Evolutionary conservation across 53 echinoderm and acorn worm genomes (phyloP).

Genomic region (Stichopus horrens): DNA sequence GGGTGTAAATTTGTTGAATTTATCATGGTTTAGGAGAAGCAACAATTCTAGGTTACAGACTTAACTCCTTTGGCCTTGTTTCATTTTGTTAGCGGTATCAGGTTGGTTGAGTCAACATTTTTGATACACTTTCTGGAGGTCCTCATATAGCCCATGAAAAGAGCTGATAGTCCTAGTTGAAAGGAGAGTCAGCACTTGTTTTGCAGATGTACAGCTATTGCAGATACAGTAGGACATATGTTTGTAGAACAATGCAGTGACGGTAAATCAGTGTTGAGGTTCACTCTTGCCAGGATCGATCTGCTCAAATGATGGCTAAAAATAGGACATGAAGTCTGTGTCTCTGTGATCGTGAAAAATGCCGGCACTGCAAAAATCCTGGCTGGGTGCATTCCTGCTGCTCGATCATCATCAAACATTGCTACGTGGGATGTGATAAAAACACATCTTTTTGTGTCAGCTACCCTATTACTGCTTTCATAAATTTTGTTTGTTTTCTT

Average conservation of each 20-base stretch:
- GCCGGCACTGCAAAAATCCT: too few relatives aligned
- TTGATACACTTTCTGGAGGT: conserved; percentile 20
- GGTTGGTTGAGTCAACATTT: neutral
- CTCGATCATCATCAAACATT: too few relatives aligned
- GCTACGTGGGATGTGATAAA: too few relatives aligned
- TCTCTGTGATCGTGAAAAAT: too few relatives aligned
- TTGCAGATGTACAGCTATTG: conserved; percentile 19
- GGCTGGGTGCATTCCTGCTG: too few relatives aligned
- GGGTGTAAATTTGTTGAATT: too few relatives aligned
- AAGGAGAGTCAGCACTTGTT: conserved; percentile 9
- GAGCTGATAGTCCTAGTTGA: conserved; percentile 23
- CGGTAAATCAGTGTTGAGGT: conserved; percentile 4
- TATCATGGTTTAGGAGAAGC: neutral
- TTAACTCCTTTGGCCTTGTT: neutral
- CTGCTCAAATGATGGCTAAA: neutral
- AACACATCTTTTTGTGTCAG: too few relatives aligned
- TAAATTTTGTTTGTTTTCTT: too few relatives aligned
- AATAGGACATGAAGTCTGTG: too few relatives aligned
- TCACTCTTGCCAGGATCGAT: neutral
- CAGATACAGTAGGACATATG: neutral
- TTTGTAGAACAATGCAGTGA: conserved; percentile 32
- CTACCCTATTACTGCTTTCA: too few relatives aligned
- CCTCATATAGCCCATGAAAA: neutral
- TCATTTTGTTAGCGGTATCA: conserved; percentile 25
- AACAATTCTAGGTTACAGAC: neutral